Conservation (phyloP, 2,113 vertebrate species). For the Petaurus breviceps region DNA sequence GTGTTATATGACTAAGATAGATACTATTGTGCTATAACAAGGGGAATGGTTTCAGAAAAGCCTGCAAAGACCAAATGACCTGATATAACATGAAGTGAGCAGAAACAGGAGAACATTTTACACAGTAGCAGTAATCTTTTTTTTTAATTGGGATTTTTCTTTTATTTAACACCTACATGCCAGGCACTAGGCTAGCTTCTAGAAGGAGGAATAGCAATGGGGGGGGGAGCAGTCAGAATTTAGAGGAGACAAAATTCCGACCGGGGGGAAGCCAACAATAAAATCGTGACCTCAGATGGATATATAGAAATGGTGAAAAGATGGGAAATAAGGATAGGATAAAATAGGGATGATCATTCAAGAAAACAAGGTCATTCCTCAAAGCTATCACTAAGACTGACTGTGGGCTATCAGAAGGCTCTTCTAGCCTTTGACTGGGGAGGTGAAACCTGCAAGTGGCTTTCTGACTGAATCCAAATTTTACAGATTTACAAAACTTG, state of each 20-base stretch:
- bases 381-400: background rate
- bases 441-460: too few species aligned
- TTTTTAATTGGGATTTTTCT: background rate
- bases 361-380: background rate
- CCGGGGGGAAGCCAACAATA: background rate
- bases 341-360: background rate
- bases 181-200: background rate
- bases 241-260: background rate
- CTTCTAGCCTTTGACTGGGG: background rate
- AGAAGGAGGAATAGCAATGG: background rate
- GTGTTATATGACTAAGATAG: background rate
- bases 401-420: background rate
- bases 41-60: background rate
- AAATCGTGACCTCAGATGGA: background rate
- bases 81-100: background rate
- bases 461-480: too few species aligned
- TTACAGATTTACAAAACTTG: too few species aligned
- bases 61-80: background rate
- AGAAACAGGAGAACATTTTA: background rate
- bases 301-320: background rate
- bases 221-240: background rate
- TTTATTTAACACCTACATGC: background rate
- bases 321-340: background rate
- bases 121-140: background rate
- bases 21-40: background rate